Evolutionary conservation across 2,797 vertebrate genomes (phyloP).

Genomic region (Emydoidea blandingii): DNA sequence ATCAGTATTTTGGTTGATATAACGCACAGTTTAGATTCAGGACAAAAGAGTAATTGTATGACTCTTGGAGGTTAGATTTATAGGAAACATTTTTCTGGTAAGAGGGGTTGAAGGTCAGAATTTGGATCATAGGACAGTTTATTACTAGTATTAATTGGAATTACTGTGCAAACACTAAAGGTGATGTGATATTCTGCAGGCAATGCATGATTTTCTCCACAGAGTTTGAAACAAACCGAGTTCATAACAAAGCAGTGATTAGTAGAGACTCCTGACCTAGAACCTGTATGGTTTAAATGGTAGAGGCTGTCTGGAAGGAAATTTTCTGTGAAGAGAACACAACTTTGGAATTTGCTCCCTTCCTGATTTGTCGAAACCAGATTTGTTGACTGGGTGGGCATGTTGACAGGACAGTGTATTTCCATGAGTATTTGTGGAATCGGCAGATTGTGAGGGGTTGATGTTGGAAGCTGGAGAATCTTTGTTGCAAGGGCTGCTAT

Average conservation of each 20-base stretch:
- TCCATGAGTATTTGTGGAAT: not conserved
- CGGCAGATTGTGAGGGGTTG: rapidly evolving
- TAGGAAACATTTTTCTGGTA: not conserved
- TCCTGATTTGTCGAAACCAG: not conserved
- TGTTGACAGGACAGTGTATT: not conserved
- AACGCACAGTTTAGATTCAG: not conserved
- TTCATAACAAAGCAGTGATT: rapidly evolving
- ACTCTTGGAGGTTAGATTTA: not conserved
- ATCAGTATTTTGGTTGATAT: not conserved
- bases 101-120: not conserved
- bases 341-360: not conserved
- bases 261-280: not conserved
- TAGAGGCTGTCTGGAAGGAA: not conserved
- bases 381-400: not conserved
- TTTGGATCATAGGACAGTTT: not conserved
- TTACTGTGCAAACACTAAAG: not conserved
- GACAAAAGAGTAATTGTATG: not conserved
- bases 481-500: not conserved
- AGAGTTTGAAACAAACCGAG: not conserved
- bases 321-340: not conserved
- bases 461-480: not conserved
- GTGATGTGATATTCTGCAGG: not conserved
- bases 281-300: rapidly evolving
- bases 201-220: not conserved
- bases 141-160: not conserved